Conservation (phyloP, 1,140 invertebrate genomes). For the Drosophila sp. region DNA sequence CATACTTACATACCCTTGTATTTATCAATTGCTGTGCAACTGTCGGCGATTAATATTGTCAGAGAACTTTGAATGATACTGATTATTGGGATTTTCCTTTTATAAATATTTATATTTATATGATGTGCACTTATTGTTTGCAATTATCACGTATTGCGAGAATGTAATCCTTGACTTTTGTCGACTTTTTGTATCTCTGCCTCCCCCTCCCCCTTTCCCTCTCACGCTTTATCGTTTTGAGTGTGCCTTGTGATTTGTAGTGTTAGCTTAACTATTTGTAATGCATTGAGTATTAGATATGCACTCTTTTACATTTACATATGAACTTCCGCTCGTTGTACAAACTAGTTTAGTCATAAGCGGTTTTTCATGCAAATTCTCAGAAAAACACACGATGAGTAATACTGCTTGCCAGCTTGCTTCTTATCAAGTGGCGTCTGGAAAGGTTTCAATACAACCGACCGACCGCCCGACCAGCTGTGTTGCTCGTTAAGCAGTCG, state of each 20-base stretch:
- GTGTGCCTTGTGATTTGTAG: neutral
- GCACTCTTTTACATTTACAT: neutral
- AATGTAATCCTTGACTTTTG: slow-evolving; percentile 1
- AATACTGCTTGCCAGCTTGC: slow-evolving; percentile 3
- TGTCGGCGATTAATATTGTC: neutral
- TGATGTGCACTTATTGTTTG: neutral
- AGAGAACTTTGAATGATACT: slow-evolving; percentile 5
- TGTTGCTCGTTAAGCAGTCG: slow-evolving; percentile 6
- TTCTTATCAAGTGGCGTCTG: slow-evolving; percentile 17
- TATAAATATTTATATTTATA: slow-evolving; percentile 16
- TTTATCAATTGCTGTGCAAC: slow-evolving; percentile 2
- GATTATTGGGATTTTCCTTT: neutral
- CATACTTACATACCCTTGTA: too few species aligned
- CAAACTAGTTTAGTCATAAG: slow-evolving; percentile 9
- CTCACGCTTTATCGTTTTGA: neutral
- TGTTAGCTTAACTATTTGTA: slow-evolving; percentile 1
- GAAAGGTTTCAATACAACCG: too few species aligned
- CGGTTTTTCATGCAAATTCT: slow-evolving; percentile 11
- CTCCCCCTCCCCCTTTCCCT: too few species aligned
- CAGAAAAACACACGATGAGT: slow-evolving; percentile 12
- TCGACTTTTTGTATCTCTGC: neutral
- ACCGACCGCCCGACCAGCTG: slow-evolving; percentile 12
- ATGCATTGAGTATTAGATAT: neutral
- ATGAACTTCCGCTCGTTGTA: neutral
- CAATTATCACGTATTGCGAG: slow-evolving; percentile 1